phyloP scores from a whole-genome alignment of 2,113 vertebrate species.

The Pachycephala philippinensis region DNA sequence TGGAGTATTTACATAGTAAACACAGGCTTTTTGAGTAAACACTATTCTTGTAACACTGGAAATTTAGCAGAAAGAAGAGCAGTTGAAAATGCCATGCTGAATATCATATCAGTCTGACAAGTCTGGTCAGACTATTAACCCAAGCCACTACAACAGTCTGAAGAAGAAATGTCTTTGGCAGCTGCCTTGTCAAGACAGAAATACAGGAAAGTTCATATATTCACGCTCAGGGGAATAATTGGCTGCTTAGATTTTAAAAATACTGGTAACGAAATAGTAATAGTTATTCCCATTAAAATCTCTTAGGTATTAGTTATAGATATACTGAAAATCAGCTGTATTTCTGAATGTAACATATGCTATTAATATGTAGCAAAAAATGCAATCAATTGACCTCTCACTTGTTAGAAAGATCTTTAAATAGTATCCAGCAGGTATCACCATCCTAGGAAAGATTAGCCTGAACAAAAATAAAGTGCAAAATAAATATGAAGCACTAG shows the following conservation, averaged over 20 bases:
- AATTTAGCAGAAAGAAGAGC: constrained; percentile 31
- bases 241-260: not conserved
- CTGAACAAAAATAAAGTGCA: not conserved
- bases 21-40: not conserved
- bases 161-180: not conserved
- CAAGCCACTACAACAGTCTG: not conserved
- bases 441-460: not conserved
- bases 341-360: not conserved
- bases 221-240: not conserved
- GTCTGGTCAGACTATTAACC: constrained; percentile 23
- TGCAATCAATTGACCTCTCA: not conserved
- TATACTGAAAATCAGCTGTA: not conserved
- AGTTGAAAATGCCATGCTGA: constrained; percentile 1
- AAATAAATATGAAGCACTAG: not conserved
- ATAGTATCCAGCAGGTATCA: not conserved
- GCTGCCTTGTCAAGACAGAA: not conserved
- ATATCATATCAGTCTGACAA: constrained; percentile 1
- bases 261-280: not conserved
- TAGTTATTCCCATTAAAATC: not conserved
- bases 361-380: not conserved
- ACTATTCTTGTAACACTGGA: not conserved
- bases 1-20: not conserved
- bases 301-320: not conserved
- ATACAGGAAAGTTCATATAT: not conserved
- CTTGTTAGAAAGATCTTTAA: not conserved